Conservation (phyloP, 2,888 invertebrate genomes). For the Ochlodes sylvanus region DNA sequence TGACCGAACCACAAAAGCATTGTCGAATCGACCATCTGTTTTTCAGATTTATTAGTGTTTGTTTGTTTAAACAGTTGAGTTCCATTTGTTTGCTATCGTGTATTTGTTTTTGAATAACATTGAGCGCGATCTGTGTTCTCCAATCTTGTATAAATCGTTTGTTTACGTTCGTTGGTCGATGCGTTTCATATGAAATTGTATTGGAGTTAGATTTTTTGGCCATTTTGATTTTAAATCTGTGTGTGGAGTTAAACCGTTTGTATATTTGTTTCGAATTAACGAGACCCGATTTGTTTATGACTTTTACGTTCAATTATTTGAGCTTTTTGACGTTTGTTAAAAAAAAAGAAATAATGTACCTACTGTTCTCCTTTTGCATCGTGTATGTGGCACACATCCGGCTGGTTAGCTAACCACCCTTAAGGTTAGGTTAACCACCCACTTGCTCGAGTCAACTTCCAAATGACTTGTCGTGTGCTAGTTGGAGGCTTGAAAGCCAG, state of each 20-base stretch:
- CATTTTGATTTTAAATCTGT: constrained; percentile 4
- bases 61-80: constrained; percentile 38
- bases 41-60: constrained; percentile 38
- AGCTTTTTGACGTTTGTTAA: no score
- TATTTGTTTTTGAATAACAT: constrained; percentile 38
- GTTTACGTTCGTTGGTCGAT: constrained; percentile 13
- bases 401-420: no score
- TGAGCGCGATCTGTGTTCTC: constrained; percentile 36
- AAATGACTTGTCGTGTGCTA: no score
- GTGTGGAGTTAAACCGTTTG: background rate
- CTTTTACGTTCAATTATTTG: no score
- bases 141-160: constrained; percentile 35
- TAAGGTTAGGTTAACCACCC: no score
- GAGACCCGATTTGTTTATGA: no score
- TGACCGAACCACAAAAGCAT: background rate
- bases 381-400: no score
- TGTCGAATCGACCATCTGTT: constrained; percentile 34
- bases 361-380: no score
- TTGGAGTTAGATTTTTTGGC: constrained; percentile 18
- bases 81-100: constrained; percentile 33
- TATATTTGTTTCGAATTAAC: background rate
- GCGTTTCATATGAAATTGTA: constrained; percentile 15
- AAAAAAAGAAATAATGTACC: no score
- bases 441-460: no score
- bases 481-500: no score